Base-by-base conservation (phyloP, 64 coral and sea anemone genomes). In the Dendrophyllia cribrosa region DNA sequence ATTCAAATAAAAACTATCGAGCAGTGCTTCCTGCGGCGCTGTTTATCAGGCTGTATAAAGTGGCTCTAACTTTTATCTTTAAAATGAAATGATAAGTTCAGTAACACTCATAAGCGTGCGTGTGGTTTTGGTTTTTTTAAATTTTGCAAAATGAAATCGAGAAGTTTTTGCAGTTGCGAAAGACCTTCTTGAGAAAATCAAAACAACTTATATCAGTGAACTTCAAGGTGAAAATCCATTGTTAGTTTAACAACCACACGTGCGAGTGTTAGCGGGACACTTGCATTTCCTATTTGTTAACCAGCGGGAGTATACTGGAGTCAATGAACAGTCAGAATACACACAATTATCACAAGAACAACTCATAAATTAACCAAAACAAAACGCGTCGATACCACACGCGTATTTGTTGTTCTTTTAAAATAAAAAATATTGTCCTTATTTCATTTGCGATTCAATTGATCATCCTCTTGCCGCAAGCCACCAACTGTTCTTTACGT, bases 261-360 rank as follows among this genome's bases (percentile, higher is more conserved):
- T 50, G 80, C 43, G 43, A 11, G 62, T 51, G 62, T 60, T 68
- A 46, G 60, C 62, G 62, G 80, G 80, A 23, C 17, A 13, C 78
- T 67, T 67, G 46, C 62, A 23, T 15, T 7, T 46, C 17, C 62
- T 51, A 84, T 65, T 84, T 68, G 43, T 10, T 12, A 12, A 19
- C 0, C 80, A 68, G 80, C 80, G 13, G 44, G 80, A 34, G 53
- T 9, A 56, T 7, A 9, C 12, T 56, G 53, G 53, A 23, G 62
- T 22, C 34, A 21, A 68, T 84, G 80, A 84, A 84, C 80, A 84
- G 80, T 68, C 60, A 44, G 61, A 84, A 79, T 77, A 34, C 43
- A 63, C 2, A 62, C 80, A 51, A 67, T 84, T 84, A 65, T 84
- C 80, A 84, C 80, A 84, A 84, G 80, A 66, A 84, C 80, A 84